Evolutionary conservation across 23 tunicate species (phyloP), one percentile per base, ranked within the genome.

Genomic region (Halocynthia roretzi): DNA sequence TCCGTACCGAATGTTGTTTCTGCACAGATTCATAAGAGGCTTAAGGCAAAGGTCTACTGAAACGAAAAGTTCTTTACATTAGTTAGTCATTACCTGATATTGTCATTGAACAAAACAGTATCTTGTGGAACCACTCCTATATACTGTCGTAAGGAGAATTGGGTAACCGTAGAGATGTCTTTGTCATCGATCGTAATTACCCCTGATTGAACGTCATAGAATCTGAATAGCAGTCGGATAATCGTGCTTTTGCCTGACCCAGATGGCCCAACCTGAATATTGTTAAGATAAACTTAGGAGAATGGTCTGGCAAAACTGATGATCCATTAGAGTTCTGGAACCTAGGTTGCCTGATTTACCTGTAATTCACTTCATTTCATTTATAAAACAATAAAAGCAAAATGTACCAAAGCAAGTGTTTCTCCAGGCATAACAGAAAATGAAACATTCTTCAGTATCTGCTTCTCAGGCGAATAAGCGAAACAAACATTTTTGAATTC

Each of bases 101-200:
- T 85, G 65, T 93, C 94, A 84, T 93, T 93, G 80, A 93, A 93
- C 20, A 93, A 76, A 15, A 87, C 89, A 18, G 94, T 93, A 80
- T 93, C 98, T 70, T 93, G 98, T 9, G 98, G 94, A 6, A 93
- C 98, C 8, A 87, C 94, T 5, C 98, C 98, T 21, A 93, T 87
- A 62, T 77, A 76, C 11, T 83, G 74, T 17, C 98, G 71, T 14
- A 93, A 86, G n/a, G 93, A 83, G 19, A 56, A 9, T 77, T 87
- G 98, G 31, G 94, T 87, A 68, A 87, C 93, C 8, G 93, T 87
- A 65, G 84, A 66, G 20, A 93, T 87, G 76, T 87, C 94, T 6
- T 56, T 70, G 19, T 80, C 86, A 71, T 87, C 94, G 49, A 93
- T 51, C 51, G 67, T 77, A 62, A 93, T 87, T 63, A 73, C 76